These are phyloP conservation scores for Andrena bucephala DNA, from an alignment of 2,888 invertebrate species.

Conservation along the genomic window DNA sequence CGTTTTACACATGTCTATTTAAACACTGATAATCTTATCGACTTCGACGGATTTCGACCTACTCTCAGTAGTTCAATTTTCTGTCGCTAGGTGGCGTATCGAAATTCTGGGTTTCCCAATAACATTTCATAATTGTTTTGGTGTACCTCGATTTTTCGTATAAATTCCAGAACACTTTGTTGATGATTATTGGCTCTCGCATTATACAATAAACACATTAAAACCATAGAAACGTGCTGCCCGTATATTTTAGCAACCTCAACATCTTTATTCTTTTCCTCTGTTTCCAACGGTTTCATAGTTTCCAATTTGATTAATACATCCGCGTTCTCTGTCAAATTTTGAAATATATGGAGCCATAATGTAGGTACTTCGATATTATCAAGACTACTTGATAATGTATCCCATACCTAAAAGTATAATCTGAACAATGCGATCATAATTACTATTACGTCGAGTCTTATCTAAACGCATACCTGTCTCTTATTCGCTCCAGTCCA, in stretches of 20 bases:
- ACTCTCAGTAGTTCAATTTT: no score
- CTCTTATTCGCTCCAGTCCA: constrained; percentile 75
- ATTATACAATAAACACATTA: constrained; percentile 67
- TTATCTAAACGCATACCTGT: constrained; percentile 69
- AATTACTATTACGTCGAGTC: constrained; percentile 15
- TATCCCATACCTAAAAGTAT: constrained; percentile 73
- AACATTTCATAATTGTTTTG: background rate
- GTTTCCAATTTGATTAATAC: constrained; percentile 71
- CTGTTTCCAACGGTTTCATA: constrained; percentile 15
- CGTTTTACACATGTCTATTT: no score
- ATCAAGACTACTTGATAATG: constrained; percentile 72
- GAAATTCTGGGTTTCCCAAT: background rate
- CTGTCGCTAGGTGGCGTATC: no score
- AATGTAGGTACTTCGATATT: constrained; percentile 74
- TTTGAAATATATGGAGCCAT: constrained; percentile 77
- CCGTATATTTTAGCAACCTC: constrained; percentile 75
- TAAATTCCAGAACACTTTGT: constrained; percentile 71
- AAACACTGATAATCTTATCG: no score
- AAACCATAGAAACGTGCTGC: constrained; percentile 73
- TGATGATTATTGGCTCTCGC: constrained; percentile 66
- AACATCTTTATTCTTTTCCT: constrained; percentile 65
- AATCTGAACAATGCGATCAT: constrained; percentile 24
- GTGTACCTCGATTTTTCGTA: constrained; percentile 78
- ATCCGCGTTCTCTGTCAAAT: constrained; percentile 73
- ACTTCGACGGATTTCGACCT: no score